A percentile compares a stretch with the other conserved stretches of the same genome.
Evolutionary conservation across 2,113 vertebrate genomes (phyloP).

Genomic region (Mormyrus lacerda): DNA sequence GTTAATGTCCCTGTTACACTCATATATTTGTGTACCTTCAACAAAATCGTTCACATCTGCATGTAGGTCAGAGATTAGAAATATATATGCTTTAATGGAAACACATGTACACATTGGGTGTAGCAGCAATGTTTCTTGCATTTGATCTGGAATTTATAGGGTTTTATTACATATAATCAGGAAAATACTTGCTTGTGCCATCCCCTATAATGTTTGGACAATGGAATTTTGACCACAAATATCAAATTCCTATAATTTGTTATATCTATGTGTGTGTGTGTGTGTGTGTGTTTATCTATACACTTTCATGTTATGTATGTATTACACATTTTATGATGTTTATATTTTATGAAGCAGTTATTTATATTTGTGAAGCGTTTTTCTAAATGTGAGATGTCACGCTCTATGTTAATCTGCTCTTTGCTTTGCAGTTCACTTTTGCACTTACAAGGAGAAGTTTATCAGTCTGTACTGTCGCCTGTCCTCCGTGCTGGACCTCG

Average conservation of each 20-base stretch:
- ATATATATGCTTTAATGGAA: background rate
- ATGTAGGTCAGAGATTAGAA: background rate
- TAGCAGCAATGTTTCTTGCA: background rate
- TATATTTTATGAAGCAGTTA: background rate
- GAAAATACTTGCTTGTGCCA: background rate
- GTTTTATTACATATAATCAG: background rate
- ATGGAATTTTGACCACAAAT: background rate
- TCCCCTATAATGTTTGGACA: background rate
- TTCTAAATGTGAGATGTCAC: background rate
- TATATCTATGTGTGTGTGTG: background rate
- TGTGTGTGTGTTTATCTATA: background rate
- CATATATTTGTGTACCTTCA: background rate
- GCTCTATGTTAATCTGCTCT: slow-evolving; percentile 26
- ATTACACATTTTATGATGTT: background rate
- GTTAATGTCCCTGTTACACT: background rate
- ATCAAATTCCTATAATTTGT: background rate
- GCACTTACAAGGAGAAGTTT: slow-evolving; percentile 91
- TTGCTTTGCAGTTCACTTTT: slow-evolving; percentile 83
- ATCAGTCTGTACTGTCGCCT: slow-evolving; percentile 93
- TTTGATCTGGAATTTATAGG: background rate
- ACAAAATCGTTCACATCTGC: background rate
- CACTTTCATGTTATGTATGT: background rate
- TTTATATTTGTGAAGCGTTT: background rate
- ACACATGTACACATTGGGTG: background rate
- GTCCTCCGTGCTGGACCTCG: slow-evolving; percentile 90